Base-by-base conservation (phyloP, 2,888 invertebrate genomes). In the Sylvicola fuscatus region DNA sequence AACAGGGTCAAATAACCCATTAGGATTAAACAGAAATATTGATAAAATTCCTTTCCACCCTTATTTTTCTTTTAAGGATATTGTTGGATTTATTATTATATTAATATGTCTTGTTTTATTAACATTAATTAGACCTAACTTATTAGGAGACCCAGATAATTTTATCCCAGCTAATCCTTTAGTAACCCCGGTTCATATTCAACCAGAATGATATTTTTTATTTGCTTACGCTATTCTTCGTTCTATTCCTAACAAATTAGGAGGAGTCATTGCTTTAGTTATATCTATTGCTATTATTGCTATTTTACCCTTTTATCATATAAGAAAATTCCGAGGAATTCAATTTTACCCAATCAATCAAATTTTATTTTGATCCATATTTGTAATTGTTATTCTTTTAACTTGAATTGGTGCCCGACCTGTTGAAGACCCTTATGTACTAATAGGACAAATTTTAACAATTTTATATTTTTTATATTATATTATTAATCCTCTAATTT, bases 131-230 rank as follows among this genome's bases (percentile, higher is more conserved):
- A 60, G 56, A 3, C 77, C 76, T 0, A 67, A 70, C 46, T 41
- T 72, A 50, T 46, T 80, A 51, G 64, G 68, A 45, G 77, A 79
- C 17, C 71, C 74, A 0, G 78, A 78, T 62, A 81, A 79, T 60
- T 81, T 77, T 60, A 71, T 66, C 14, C 68, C 69, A 1, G 52
- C 50, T 3, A 50, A 52, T 14, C 50, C 49, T 0, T 35, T 52
- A 42, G 49, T 71, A 12, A 79, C 78, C 0, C 78, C 80, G 0
- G 52, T 66, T 6, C 80, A 80, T 50, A 81, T 81, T 62, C 74
- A 81, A 67, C 80, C 79, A 32, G 81, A 83, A 68, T 82, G 79
- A 71, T 82, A 82, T 54, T 83, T 81, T 48, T 54, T 82, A 63
- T 81, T 80, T 64, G 78, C 80, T 11, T 81, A 81, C 55, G 75